Base-by-base conservation (phyloP, 2,113 vertebrate species). In the Tupaia chinensis region DNA sequence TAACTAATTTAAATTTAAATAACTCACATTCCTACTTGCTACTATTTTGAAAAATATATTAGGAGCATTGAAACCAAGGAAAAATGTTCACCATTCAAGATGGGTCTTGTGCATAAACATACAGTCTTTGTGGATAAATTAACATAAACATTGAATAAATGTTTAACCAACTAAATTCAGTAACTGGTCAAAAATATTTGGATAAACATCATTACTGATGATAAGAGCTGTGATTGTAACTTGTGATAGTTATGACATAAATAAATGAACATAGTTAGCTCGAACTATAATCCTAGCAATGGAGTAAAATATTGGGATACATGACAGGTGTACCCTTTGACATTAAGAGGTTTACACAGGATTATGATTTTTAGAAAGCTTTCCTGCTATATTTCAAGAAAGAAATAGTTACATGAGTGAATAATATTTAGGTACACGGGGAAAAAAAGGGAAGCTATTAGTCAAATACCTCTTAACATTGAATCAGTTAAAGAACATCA, bases 281-380 rank as follows among this genome's bases (percentile, higher is more conserved):
- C 1, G 25, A 60, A 53, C 9, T 61, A 12, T 78, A 32, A n/a
- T n/a, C 27, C 13, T 60, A 19, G 9, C 58, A 56, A 70, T 11
- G 3, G 3, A 29, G 29, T 20, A 74, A 6, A 85, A 66, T 53
- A 22, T 22, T 44, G 16, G 5, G 15, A 3, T 16, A 44, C 56
- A 34, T 22, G 11, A 0, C 14, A 56, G 2, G 1, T 25, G 20
- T 17, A 1, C 17, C 23, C 4, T 19, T 23, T n/a, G 54, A 58
- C 14, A 81, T n/a, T 19, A 14, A 27, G 17, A 20, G 25, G 34
- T 65, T 56, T 56, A 16, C 6, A 13, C 15, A 14, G 4, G 19
- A 4, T 66, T 89, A 9, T 27, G 32, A 60, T 12, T 66, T 23
- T 66, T 66, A 44, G 44, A 44, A 44, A 44, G 44, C 44, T 84